phyloP scores from a whole-genome alignment of 2,113 vertebrate genomes.

The Elephas maximus region DNA sequence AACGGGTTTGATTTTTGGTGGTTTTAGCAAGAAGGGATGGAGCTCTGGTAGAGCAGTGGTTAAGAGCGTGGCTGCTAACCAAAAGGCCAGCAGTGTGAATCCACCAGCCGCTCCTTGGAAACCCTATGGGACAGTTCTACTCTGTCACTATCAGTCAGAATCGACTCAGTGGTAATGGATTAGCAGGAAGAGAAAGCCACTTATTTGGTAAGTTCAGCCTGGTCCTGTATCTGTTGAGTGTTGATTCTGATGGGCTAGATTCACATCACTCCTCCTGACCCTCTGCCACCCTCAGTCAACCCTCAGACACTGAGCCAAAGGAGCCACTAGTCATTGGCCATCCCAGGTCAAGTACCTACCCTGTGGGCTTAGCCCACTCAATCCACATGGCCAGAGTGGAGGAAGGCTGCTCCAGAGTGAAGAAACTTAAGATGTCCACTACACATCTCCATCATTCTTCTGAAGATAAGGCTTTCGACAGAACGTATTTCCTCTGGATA shows the following conservation, averaged over 20 bases:
- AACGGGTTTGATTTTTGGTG: too few species aligned
- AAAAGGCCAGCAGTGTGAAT: too few species aligned
- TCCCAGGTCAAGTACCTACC: neutral
- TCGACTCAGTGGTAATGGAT: too few species aligned
- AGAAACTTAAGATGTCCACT: neutral
- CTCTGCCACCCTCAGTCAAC: neutral
- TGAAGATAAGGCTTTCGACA: neutral
- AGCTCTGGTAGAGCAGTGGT: too few species aligned
- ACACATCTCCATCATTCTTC: fast-evolving
- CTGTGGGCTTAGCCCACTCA: neutral
- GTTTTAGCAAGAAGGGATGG: too few species aligned
- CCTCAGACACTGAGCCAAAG: neutral
- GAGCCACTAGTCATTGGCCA: neutral
- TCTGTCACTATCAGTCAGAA: too few species aligned
- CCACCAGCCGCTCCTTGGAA: too few species aligned
- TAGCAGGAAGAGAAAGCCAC: neutral
- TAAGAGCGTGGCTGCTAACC: too few species aligned
- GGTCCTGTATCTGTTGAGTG: neutral
- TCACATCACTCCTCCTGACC: neutral
- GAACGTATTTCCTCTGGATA: neutral
- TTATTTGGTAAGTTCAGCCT: neutral
- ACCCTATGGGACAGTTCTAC: too few species aligned
- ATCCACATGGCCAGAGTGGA: too few species aligned
- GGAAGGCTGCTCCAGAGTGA: neutral
- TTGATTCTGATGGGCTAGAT: neutral